Percentiles rank a stretch among this genome's conserved stretches.
Evolutionary conservation across 2,113 vertebrate species (phyloP).

Genomic region (Pollimyrus isidori): DNA sequence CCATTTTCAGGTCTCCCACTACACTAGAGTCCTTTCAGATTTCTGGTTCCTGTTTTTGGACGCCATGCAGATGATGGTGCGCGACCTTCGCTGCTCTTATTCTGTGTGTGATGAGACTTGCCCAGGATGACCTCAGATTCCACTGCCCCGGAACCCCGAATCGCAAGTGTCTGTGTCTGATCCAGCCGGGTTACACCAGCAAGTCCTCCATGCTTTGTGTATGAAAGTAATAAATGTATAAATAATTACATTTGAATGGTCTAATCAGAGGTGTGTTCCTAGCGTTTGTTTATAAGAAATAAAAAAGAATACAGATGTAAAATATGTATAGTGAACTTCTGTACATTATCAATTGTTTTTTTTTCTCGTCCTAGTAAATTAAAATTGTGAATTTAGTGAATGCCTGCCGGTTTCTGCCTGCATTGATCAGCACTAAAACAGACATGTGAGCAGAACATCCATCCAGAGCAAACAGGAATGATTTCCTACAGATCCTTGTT

Average conservation of each 20-base stretch:
- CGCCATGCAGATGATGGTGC: background rate
- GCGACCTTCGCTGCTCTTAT: background rate
- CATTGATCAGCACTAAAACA: background rate
- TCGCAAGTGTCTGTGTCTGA: background rate
- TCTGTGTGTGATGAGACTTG: background rate
- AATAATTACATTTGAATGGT: background rate
- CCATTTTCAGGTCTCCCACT: background rate
- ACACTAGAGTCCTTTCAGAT: background rate
- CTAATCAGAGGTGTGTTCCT: background rate
- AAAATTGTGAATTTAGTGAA: background rate
- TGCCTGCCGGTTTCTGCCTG: background rate
- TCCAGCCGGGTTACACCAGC: background rate
- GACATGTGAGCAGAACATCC: background rate
- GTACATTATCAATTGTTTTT: background rate
- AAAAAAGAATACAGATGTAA: background rate
- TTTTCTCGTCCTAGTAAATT: background rate
- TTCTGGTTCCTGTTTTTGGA: background rate
- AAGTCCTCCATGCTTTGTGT: background rate
- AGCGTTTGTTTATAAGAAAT: background rate
- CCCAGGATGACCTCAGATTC: background rate
- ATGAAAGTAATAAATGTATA: background rate
- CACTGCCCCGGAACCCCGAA: background rate
- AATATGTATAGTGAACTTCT: conserved; percentile 1
- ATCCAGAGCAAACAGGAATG: background rate
- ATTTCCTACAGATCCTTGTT: background rate